Evolutionary conservation across 2,888 invertebrate species (phyloP), one percentile per base, ranked within the genome.

Genomic region (Gastrophysa polygoni): DNA sequence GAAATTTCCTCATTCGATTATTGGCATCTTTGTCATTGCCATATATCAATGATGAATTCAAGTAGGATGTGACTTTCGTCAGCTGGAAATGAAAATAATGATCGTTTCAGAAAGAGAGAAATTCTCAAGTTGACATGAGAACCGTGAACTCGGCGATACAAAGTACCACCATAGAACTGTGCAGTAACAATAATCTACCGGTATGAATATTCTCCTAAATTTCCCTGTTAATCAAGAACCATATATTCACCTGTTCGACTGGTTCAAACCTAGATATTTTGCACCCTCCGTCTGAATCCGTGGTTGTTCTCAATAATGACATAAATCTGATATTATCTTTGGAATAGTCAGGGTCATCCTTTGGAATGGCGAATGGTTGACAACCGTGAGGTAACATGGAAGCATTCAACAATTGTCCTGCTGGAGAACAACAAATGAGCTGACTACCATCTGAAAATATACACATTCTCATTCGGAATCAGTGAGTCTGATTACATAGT

Each of bases 21-120:
- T 72, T 70, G 18, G 78, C 75, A 10, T 78, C 76, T 8, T 73
- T 68, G 0, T 73, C 77, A 1, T 78, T 78, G 4, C 83, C 83
- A 68, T 83, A 83, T 28, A 83, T 77, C 38, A 78, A 75, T 0
- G 82, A 82, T 11, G 75, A 75, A 64, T 83, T 83, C 44, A 82
- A 59, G 72, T 76, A 82, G 47, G 79, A 77, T 2, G 80, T 82
- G 2, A 81, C 74, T 44, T 71, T 69, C 58, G 73, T 75, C 32
- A 79, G 59, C 77, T 78, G 52, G 1, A 59, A 58, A 24, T n/a
- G n/a, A n/a, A n/a, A n/a, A n/a, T n/a, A n/a, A n/a, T n/a, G n/a
- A n/a, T n/a, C n/a, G n/a, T n/a, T n/a, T n/a, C n/a, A n/a, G n/a
- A n/a, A n/a, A n/a, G n/a, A n/a, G n/a, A n/a, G n/a, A n/a, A n/a